Evolutionary conservation across 2,888 invertebrate genomes (phyloP), one percentile per base, ranked within the genome.

Genomic region (Drosophila histrio): DNA sequence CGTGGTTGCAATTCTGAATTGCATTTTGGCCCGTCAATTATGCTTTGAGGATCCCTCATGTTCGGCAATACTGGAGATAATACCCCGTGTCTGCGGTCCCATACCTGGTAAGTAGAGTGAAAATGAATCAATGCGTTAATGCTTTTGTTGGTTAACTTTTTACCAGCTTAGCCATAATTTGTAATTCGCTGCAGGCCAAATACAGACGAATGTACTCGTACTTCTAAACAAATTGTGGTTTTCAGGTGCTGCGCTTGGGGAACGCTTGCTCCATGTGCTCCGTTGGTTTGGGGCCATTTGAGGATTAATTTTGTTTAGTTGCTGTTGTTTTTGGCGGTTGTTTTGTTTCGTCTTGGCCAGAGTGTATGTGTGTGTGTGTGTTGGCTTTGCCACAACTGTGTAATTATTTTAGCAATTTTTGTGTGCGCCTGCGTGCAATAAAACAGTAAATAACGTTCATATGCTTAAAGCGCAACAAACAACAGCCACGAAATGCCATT

Each of bases 31-130:
- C 57, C 94, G 97, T 80, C 96, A 97, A 92, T 94, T 97, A 72
- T 97, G 97, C 93, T 96, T 96, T 92, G 97, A 97, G 90, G 97
- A 97, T 93, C 94, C 96, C 68, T 96, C 97, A 79, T 97, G 97
- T 93, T 96, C 96, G 78, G 96, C 97, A 73, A 97, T 97, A 91
- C 92, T 97, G 91, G 97, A 97, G 93, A 96, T 97, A 89, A 97
- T 97, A 91, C 97, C 97, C 57, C 94, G 97, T 87, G 97, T 97
- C 84, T 97, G 97, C 92, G 97, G 97, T 75, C 96, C 96, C 77
- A 97, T 97, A 93, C 95, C 96, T 91, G 97, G 97, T 97, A 92
- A 95, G 95, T 93, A 22, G 15, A 9, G 2, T 9, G 0, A 7
- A 26, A 17, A 21, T 39, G 21, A 52, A 66, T 56, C 61, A 53